phyloP scores from a whole-genome alignment of 1,140 invertebrate species.

The Drosophila nigromelanica region DNA sequence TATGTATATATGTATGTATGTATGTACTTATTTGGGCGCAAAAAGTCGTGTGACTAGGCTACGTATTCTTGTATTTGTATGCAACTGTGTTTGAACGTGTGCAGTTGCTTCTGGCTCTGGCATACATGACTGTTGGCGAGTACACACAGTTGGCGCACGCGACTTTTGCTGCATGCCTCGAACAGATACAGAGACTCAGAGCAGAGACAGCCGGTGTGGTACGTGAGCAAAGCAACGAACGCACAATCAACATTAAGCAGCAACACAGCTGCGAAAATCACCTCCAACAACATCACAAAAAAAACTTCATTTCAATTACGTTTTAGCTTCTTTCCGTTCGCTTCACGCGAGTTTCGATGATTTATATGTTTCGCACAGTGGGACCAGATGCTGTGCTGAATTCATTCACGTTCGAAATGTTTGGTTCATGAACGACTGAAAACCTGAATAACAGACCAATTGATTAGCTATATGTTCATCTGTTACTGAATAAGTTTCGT shows the following conservation, averaged over 20 bases:
- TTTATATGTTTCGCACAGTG: conserved; percentile 56
- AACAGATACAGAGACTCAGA: conserved; percentile 39
- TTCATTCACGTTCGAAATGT: too few species aligned
- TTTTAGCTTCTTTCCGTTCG: conserved; percentile 47
- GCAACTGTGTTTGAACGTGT: conserved; percentile 6
- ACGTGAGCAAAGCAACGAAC: conserved; percentile 70
- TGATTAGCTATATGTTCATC: too few species aligned
- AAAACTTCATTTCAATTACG: conserved; percentile 55
- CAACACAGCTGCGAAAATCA: conserved; percentile 55
- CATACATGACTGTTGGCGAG: conserved; percentile 72
- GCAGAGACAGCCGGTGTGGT: conserved; percentile 49
- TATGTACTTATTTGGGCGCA: neutral
- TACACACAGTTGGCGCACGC: conserved; percentile 62
- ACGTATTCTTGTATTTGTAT: neutral
- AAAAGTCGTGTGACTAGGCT: neutral
- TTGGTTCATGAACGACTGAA: too few species aligned
- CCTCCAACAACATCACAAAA: conserved; percentile 39
- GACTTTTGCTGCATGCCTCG: conserved; percentile 66
- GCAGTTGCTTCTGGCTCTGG: conserved; percentile 49
- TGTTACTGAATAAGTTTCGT: too few species aligned
- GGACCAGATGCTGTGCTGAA: conserved; percentile 6
- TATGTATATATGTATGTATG: neutral
- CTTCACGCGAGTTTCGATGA: conserved; percentile 55
- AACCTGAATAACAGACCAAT: too few species aligned
- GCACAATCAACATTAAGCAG: conserved; percentile 29